Percentiles rank a stretch among this genome's conserved stretches.
These are phyloP conservation scores for Chiloscyllium plagiosum DNA, from an alignment of 2,113 vertebrate genomes.

Conservation along the genomic window DNA sequence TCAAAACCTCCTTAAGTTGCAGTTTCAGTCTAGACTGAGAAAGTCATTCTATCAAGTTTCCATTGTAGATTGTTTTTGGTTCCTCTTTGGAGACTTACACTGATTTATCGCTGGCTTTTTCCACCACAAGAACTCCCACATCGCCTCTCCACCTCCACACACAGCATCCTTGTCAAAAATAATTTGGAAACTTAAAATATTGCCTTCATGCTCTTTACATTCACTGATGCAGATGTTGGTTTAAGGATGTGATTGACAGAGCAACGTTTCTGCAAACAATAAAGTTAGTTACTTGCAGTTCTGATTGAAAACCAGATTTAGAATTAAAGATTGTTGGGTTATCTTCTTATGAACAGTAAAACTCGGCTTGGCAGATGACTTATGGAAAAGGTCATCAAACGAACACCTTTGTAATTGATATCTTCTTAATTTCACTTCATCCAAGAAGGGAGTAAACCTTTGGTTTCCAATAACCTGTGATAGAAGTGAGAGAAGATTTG, in stretches of 20 bases:
- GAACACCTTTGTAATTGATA: neutral
- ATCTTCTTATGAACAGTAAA: neutral
- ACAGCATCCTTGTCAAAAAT: neutral
- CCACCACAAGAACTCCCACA: neutral
- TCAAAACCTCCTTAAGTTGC: neutral
- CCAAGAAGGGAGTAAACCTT: neutral
- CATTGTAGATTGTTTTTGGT: conserved; percentile 3
- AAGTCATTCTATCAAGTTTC: neutral
- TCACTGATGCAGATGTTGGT: neutral
- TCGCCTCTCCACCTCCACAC: neutral
- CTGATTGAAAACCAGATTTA: neutral
- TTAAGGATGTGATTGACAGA: neutral
- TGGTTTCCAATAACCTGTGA: neutral
- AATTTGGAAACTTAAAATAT: neutral
- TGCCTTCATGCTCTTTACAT: neutral
- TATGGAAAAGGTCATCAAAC: neutral
- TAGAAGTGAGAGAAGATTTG: neutral
- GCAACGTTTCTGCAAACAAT: neutral
- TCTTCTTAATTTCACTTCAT: neutral
- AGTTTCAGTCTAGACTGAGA: neutral
- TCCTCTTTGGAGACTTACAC: neutral
- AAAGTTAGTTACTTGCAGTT: neutral
- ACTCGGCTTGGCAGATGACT: too few relatives aligned
- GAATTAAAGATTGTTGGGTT: neutral
- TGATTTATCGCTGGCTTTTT: conserved; percentile 1